These are phyloP conservation scores for Alviniconcha marisindica DNA, from an alignment of 1,140 invertebrate genomes.

Conservation along the genomic window DNA sequence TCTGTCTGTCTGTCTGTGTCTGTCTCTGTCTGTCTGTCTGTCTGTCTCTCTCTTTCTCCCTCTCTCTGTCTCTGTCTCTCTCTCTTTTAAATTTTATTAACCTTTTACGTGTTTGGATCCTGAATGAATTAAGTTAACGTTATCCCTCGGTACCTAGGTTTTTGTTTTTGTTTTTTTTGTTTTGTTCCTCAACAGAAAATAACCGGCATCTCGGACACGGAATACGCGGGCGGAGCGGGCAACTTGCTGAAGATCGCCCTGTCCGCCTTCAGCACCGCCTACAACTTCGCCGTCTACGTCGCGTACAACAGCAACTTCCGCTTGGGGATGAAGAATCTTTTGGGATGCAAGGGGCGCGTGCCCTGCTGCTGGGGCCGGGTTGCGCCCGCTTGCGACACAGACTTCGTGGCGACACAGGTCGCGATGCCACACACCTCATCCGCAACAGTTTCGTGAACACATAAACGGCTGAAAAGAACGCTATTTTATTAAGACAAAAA, in stretches of 20 bases:
- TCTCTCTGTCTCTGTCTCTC: too few species aligned
- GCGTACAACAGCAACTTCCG: conserved; percentile 55
- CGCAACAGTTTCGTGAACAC: not conserved
- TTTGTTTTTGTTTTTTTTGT: too few species aligned
- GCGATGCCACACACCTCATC: not conserved
- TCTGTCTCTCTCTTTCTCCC: too few species aligned
- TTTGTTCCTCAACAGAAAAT: conserved; percentile 49
- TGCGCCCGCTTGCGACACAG: not conserved
- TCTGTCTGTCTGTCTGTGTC: too few species aligned
- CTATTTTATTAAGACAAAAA: too few species aligned
- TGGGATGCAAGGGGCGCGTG: not conserved
- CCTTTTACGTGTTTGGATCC: too few species aligned
- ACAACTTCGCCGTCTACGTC: conserved; percentile 58
- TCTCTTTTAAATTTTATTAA: too few species aligned
- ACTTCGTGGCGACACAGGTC: not conserved
- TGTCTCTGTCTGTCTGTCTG: too few species aligned
- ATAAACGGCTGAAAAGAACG: too few species aligned
- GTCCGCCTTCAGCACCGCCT: conserved; percentile 53
- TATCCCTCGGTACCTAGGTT: too few species aligned
- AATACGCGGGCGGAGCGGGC: conserved; percentile 23
- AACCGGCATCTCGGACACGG: conserved; percentile 37
- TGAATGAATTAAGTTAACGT: too few species aligned
- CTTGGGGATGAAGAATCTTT: conserved; percentile 25
- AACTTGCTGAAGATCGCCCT: conserved; percentile 46
- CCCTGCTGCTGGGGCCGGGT: not conserved